Evolutionary conservation across 2,113 vertebrate species (phyloP).

Genomic region (Scalopus aquaticus): DNA sequence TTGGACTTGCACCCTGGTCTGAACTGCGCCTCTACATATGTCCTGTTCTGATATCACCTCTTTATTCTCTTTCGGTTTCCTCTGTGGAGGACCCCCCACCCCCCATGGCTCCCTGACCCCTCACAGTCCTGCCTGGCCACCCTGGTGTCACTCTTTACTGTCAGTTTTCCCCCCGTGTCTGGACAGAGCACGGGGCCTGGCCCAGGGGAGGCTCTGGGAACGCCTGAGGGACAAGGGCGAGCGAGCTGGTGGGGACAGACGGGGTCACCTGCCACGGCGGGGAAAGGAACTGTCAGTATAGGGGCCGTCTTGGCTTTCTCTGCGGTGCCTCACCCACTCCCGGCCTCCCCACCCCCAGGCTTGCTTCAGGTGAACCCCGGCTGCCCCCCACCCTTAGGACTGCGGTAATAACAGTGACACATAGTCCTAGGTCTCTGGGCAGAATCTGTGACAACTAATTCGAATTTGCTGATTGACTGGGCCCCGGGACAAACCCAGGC

Average conservation of each 20-base stretch:
- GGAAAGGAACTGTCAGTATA: neutral
- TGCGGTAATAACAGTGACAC: neutral
- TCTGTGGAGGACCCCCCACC: neutral
- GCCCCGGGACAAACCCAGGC: neutral
- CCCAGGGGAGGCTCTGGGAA: neutral
- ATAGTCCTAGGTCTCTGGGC: neutral
- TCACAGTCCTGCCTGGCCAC: no score
- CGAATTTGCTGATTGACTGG: neutral
- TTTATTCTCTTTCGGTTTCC: neutral
- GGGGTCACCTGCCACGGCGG: neutral
- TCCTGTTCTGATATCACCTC: no score
- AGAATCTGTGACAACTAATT: neutral
- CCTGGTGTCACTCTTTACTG: neutral
- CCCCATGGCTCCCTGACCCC: neutral
- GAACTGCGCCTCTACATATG: neutral
- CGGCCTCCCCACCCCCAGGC: no score
- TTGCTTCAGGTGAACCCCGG: fast-evolving
- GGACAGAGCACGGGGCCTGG: neutral
- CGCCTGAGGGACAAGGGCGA: neutral
- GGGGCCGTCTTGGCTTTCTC: neutral
- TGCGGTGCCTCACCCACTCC: no score
- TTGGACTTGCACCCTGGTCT: neutral
- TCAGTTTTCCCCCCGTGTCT: neutral
- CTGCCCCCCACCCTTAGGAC: neutral
- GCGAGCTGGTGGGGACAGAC: no score